Evolutionary conservation across 2,113 vertebrate species (phyloP).

Genomic region (Pygoscelis antarcticus): DNA sequence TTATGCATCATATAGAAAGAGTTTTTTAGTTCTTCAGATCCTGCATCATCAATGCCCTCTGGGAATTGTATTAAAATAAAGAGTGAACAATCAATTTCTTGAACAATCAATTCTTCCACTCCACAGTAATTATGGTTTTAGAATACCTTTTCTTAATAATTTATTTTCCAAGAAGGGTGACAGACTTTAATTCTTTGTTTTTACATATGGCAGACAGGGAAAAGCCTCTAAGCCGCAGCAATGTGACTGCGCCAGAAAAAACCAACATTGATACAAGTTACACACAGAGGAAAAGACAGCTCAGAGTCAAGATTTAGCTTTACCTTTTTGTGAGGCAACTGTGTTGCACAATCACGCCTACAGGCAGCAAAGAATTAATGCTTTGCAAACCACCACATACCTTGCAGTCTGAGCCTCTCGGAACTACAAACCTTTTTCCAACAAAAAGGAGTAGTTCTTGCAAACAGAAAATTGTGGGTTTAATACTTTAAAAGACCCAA

Average conservation of each 20-base stretch:
- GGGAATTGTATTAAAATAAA: neutral
- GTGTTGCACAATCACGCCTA: neutral
- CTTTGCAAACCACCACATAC: neutral
- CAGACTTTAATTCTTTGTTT: neutral
- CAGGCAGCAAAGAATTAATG: neutral
- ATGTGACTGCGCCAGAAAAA: neutral
- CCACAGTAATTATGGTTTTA: neutral
- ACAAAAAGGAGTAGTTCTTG: neutral
- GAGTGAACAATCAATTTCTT: accelerated
- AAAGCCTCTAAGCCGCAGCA: neutral
- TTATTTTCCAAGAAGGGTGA: neutral
- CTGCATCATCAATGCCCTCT: neutral
- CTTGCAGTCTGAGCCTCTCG: neutral
- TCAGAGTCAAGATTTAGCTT: neutral
- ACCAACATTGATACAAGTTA: neutral
- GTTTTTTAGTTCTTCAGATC: neutral
- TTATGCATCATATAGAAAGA: neutral
- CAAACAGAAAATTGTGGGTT: neutral
- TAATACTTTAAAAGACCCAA: neutral
- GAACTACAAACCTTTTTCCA: neutral
- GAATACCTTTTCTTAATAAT: neutral
- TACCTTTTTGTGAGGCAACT: neutral
- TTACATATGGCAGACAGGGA: neutral
- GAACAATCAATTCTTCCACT: neutral
- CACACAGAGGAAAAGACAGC: neutral